These are phyloP conservation scores for human (Homo sapiens) DNA, from an alignment of 2,113 vertebrate species.

Conservation along the genomic window DNA sequence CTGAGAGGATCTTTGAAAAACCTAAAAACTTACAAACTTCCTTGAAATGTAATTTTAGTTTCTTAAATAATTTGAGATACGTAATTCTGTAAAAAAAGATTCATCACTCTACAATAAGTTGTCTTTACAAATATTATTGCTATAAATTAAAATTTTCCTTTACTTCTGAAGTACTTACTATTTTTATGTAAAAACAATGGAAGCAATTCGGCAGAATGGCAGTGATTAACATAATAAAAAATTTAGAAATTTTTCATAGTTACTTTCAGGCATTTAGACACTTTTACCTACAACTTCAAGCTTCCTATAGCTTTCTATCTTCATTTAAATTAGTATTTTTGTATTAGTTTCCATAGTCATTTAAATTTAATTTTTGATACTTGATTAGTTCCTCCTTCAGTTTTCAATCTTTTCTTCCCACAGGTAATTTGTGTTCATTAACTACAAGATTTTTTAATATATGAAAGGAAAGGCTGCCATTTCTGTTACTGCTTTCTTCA, in stretches of 20 bases:
- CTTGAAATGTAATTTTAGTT: background rate
- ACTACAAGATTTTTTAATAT: constrained; percentile 53
- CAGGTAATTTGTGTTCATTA: constrained; percentile 71
- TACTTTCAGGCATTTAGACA: background rate
- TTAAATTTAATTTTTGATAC: constrained; percentile 60
- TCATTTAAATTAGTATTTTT: background rate
- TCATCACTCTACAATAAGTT: background rate
- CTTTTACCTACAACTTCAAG: background rate
- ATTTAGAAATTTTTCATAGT: background rate
- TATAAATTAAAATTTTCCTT: background rate
- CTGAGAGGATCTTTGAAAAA: background rate
- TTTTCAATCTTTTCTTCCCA: constrained; percentile 31
- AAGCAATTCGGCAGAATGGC: background rate
- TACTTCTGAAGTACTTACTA: background rate
- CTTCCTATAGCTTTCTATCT: background rate
- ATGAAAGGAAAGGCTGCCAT: constrained; percentile 59
- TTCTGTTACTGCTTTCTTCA: constrained; percentile 45
- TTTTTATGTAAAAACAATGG: background rate
- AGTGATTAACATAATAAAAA: background rate
- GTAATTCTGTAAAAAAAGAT: background rate
- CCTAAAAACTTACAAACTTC: background rate
- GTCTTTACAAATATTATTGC: background rate
- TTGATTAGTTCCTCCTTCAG: constrained; percentile 16
- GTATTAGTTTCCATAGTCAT: constrained; percentile 49
- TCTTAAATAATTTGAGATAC: background rate